A percentile compares a stretch with the other conserved stretches of the same genome.
Conservation (phyloP, 2,113 vertebrate genomes). For the Toxotes chatareus region DNA sequence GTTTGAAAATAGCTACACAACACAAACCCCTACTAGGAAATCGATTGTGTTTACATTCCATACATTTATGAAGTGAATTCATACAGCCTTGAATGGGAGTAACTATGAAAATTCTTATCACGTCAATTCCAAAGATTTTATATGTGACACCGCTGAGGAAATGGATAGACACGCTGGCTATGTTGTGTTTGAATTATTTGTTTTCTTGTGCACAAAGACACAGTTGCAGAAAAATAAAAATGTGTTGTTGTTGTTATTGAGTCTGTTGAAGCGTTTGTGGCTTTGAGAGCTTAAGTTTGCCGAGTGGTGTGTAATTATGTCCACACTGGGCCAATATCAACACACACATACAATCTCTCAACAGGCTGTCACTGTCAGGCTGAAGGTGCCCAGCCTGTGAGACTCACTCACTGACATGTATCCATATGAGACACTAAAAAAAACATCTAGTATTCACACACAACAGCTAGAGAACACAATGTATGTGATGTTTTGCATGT, state of each 20-base stretch:
- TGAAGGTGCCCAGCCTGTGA: constrained; percentile 1
- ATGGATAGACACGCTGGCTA: neutral
- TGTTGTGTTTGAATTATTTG: neutral
- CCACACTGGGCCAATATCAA: neutral
- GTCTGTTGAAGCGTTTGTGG: neutral
- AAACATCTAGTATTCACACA: neutral
- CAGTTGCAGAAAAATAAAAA: too few species aligned
- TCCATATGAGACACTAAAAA: neutral
- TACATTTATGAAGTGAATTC: too few species aligned
- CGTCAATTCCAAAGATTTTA: neutral
- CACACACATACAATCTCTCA: constrained; percentile 7
- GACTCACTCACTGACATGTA: constrained; percentile 35
- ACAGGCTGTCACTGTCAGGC: constrained; percentile 51
- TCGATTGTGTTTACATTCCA: too few species aligned
- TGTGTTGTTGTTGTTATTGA: neutral
- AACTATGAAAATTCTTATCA: neutral
- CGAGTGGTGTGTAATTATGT: constrained; percentile 32
- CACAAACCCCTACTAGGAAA: too few species aligned
- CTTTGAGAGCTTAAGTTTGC: constrained; percentile 14
- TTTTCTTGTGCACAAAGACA: neutral
- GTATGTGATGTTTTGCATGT: constrained; percentile 10
- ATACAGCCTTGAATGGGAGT: too few species aligned
- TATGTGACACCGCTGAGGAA: neutral
- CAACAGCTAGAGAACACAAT: constrained; percentile 25
- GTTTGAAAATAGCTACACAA: too few species aligned